Conservation (phyloP, 1,140 invertebrate genomes). For the Hormaphis cornu region DNA sequence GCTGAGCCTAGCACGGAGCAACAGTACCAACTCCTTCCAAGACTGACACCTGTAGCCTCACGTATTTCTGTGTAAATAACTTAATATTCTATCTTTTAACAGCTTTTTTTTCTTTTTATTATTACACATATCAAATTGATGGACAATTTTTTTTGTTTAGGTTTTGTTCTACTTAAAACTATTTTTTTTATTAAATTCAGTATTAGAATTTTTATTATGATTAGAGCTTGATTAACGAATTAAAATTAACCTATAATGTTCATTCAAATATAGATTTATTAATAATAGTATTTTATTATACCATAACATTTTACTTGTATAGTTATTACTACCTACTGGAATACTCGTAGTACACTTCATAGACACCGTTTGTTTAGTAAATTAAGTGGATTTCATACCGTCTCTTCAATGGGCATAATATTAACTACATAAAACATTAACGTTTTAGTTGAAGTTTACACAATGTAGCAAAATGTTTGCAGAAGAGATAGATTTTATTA, state of each 20-base stretch:
- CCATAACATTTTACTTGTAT: conserved; percentile 9
- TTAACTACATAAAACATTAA: no score
- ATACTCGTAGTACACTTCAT: conserved; percentile 12
- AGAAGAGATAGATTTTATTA: no score
- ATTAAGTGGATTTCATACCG: no score
- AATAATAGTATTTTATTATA: conserved; percentile 17
- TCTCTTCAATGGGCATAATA: no score
- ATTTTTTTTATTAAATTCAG: conserved; percentile 15
- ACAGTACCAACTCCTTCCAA: conserved; percentile 80
- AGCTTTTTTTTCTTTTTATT: conserved; percentile 28
- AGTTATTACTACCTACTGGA: background rate
- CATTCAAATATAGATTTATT: conserved; percentile 10
- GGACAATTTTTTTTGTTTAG: conserved; percentile 11
- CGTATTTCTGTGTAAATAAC: background rate
- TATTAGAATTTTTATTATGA: conserved; percentile 29
- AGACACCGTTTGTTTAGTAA: conserved; percentile 19
- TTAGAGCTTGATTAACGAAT: conserved; percentile 21
- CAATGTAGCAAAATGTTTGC: no score
- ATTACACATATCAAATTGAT: conserved; percentile 29
- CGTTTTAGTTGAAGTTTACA: no score
- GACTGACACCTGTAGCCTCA: conserved; percentile 66
- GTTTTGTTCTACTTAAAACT: conserved; percentile 31
- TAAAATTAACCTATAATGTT: conserved; percentile 22
- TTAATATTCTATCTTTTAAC: conserved; percentile 10
- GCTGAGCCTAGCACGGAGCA: conserved; percentile 86